Conservation (phyloP, 2,113 vertebrate genomes). For the Carlito syrichta region DNA sequence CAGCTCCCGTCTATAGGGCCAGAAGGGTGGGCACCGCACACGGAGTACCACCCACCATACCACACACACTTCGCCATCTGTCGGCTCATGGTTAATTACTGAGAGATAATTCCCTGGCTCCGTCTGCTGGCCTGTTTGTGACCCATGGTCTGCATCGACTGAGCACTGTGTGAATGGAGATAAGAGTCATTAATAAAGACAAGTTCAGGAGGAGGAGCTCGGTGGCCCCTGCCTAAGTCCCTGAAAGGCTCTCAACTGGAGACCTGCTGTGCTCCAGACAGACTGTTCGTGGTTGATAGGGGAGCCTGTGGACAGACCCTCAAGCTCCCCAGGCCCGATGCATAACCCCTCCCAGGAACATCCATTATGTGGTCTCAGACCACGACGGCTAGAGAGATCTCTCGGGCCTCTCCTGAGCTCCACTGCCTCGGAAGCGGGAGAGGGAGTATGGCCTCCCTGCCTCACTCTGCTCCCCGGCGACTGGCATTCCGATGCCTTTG, state of each 20-base stretch:
- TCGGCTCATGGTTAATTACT: slow-evolving; percentile 85
- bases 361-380: neutral
- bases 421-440: neutral
- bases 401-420: too few species aligned
- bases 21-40: neutral
- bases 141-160: slow-evolving; percentile 75
- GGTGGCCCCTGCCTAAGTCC: neutral
- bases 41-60: neutral
- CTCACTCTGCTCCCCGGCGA: too few species aligned
- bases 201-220: slow-evolving; percentile 70
- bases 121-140: slow-evolving; percentile 81
- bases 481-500: neutral
- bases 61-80: slow-evolving; percentile 71
- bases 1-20: neutral
- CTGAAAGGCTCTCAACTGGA: too few species aligned
- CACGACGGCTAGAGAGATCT: neutral
- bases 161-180: slow-evolving; percentile 77
- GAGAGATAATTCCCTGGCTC: slow-evolving; percentile 82
- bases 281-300: too few species aligned
- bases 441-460: neutral
- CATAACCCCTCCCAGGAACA: neutral
- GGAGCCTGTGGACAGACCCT: too few species aligned
- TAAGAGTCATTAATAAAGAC: slow-evolving; percentile 80
- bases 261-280: neutral
- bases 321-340: too few species aligned